A percentile compares a stretch with the other conserved stretches of the same genome.
Evolutionary conservation across 2,888 invertebrate species (phyloP).

Genomic region (Podabrus alpinus): DNA sequence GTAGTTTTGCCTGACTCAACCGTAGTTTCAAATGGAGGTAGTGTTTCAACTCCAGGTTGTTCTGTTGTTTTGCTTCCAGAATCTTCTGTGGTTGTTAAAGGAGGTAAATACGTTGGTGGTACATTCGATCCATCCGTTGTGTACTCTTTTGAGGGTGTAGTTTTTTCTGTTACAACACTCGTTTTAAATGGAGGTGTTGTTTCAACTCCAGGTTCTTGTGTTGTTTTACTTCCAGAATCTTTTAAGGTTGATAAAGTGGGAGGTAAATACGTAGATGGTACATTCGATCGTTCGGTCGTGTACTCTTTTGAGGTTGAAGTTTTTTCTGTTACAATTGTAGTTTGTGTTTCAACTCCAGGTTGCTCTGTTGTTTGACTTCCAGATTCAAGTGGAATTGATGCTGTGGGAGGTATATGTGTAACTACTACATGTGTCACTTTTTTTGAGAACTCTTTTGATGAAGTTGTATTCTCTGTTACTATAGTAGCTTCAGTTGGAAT

Average conservation of each 20-base stretch:
- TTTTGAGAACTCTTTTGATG: not conserved
- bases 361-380: not conserved
- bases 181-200: not conserved
- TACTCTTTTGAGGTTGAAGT: not conserved
- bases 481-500: not conserved
- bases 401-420: not conserved
- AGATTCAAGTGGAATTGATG: not conserved
- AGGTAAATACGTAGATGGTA: not conserved
- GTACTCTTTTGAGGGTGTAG: not conserved
- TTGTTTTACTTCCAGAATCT: not conserved
- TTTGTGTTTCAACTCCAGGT: not conserved
- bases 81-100: not conserved
- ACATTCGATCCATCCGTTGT: not conserved
- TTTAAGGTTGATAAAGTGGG: not conserved
- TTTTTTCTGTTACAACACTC: not conserved
- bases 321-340: not conserved
- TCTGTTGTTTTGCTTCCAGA: not conserved
- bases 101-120: not conserved
- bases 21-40: not conserved
- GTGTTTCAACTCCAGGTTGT: not conserved
- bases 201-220: not conserved
- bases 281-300: not conserved
- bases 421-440: not conserved
- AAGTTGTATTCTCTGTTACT: not conserved
- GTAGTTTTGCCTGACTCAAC: not conserved